Conservation (phyloP, 1,140 invertebrate genomes). For the Ectropis grisescens region DNA sequence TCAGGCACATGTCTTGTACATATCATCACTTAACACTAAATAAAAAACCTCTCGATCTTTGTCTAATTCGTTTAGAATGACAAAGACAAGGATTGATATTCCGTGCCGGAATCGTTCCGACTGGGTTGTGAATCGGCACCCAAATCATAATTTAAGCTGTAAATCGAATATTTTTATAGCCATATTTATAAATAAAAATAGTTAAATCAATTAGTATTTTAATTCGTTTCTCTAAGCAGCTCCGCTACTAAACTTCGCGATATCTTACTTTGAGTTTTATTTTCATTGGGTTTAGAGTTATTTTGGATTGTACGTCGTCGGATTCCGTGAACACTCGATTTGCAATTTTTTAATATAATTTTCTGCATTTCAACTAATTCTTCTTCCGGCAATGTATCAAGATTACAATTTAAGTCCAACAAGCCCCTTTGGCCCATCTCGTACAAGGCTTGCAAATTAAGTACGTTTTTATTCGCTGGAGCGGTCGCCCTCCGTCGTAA, state of each 20-base stretch:
- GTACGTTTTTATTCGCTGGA: constrained; percentile 27
- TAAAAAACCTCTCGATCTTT: too few species aligned
- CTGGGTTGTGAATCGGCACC: too few species aligned
- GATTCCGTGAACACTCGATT: constrained; percentile 35
- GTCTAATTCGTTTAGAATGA: too few species aligned
- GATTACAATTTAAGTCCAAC: constrained; percentile 10
- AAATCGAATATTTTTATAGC: too few species aligned
- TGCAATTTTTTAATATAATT: constrained; percentile 34
- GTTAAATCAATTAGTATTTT: constrained; percentile 1
- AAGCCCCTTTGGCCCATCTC: constrained; percentile 37
- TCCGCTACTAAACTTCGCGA: constrained; percentile 34
- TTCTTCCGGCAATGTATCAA: constrained; percentile 32
- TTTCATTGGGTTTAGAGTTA: constrained; percentile 1
- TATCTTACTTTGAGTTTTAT: constrained; percentile 6
- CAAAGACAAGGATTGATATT: too few species aligned
- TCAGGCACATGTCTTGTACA: too few species aligned
- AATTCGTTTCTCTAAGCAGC: constrained; percentile 14
- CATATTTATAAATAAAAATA: too few species aligned
- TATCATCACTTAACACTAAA: too few species aligned
- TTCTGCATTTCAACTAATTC: constrained; percentile 44
- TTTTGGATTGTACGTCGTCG: constrained; percentile 28
- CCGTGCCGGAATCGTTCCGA: too few species aligned
- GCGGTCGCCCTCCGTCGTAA: constrained; percentile 27
- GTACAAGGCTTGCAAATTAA: constrained; percentile 39
- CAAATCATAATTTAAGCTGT: too few species aligned